Evolutionary conservation across 2,797 vertebrate genomes (phyloP).

Genomic region (Enteromius paludinosus): DNA sequence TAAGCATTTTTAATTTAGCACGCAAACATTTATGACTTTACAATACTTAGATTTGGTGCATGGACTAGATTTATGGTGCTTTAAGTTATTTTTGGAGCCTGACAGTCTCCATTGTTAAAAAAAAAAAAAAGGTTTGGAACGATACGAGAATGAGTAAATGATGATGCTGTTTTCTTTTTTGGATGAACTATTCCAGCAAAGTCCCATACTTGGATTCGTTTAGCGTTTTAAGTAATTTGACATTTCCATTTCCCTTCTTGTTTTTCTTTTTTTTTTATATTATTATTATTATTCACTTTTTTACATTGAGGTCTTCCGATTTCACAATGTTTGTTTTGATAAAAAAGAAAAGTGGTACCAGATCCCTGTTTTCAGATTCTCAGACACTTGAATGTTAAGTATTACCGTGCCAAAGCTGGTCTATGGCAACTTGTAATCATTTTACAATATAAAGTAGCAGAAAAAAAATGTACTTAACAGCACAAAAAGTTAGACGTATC

Average conservation of each 20-base stretch:
- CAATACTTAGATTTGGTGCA: not conserved
- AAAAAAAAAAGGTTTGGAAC: not conserved
- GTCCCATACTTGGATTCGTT: not conserved
- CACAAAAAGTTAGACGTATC: not conserved
- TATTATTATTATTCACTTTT: not conserved
- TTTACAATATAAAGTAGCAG: not conserved
- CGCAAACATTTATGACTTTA: not conserved
- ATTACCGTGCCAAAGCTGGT: conserved; percentile 43
- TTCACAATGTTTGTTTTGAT: not conserved
- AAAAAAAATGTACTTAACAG: not conserved
- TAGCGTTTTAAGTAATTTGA: conserved; percentile 3
- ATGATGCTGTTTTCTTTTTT: not conserved
- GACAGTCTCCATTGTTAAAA: not conserved
- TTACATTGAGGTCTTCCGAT: not conserved
- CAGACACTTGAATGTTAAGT: conserved; percentile 19
- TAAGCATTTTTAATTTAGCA: not conserved
- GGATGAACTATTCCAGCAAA: not conserved
- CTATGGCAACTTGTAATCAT: conserved; percentile 26
- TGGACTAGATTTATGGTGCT: not conserved
- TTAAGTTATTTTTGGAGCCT: not conserved
- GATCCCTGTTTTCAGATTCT: not conserved
- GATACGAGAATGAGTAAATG: conserved; percentile 8
- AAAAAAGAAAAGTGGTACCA: conserved; percentile 1
- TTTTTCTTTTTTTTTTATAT: not conserved
- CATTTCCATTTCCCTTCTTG: not conserved